Conservation (phyloP, 2,113 vertebrate species). For the Hemiprocne comata region DNA sequence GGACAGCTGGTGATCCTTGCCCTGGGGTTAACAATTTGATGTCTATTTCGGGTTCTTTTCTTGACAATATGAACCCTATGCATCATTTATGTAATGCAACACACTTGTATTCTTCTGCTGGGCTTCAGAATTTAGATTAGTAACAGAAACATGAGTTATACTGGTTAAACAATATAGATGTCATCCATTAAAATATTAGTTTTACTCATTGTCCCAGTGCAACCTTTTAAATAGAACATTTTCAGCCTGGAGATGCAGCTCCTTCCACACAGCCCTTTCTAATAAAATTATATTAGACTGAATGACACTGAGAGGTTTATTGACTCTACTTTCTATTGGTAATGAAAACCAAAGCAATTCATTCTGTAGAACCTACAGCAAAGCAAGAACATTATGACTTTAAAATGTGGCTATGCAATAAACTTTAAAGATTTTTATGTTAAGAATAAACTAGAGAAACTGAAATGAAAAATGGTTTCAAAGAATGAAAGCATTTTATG, state of each 20-base stretch:
- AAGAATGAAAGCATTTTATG: neutral
- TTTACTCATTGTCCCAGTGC: constrained; percentile 53
- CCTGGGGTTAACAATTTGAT: constrained; percentile 33
- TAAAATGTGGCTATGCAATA: neutral
- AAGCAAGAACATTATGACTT: neutral
- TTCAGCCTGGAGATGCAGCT: neutral
- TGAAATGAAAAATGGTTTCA: neutral
- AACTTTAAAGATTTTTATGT: neutral
- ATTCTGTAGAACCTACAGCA: neutral
- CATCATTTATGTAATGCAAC: constrained; percentile 58
- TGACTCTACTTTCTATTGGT: constrained; percentile 14
- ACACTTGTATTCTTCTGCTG: constrained; percentile 57
- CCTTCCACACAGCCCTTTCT: constrained; percentile 12
- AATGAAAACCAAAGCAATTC: constrained; percentile 20
- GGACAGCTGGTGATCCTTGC: constrained; percentile 58
- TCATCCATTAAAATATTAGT: constrained; percentile 62
- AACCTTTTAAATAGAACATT: constrained; percentile 51
- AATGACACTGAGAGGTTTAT: neutral
- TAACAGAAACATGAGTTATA: constrained; percentile 51
- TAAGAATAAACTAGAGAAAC: neutral
- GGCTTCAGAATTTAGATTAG: constrained; percentile 58
- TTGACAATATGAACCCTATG: constrained; percentile 35
- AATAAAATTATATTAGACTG: constrained; percentile 15
- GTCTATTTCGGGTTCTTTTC: constrained; percentile 8
- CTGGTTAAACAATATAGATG: constrained; percentile 66